Conservation (phyloP, 2,113 vertebrate species). For the Ondatra zibethicus region DNA sequence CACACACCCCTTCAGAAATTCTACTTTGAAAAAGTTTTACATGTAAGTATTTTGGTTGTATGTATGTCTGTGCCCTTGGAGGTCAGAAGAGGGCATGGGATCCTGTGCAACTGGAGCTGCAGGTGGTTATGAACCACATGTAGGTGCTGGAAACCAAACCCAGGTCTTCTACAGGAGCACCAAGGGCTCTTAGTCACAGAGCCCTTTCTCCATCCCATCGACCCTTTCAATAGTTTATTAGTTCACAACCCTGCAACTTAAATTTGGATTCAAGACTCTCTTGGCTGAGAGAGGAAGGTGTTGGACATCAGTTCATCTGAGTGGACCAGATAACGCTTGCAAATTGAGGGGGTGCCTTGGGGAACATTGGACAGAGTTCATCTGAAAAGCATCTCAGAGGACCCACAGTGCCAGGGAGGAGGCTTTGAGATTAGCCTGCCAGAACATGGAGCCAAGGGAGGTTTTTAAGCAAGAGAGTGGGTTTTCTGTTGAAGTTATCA, state of each 20-base stretch:
- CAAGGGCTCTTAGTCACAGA: background rate
- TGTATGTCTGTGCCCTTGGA: background rate
- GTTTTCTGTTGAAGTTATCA: background rate
- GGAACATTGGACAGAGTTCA: background rate
- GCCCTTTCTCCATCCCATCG: background rate
- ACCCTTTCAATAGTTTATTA: background rate
- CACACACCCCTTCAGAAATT: background rate
- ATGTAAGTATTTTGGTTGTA: background rate
- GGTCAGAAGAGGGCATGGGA: background rate
- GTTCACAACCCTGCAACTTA: background rate
- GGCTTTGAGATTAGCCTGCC: background rate
- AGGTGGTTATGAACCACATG: background rate
- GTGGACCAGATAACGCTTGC: background rate
- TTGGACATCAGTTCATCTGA: background rate
- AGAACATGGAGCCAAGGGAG: background rate
- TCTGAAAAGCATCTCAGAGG: background rate
- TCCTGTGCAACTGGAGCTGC: background rate
- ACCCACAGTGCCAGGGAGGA: background rate
- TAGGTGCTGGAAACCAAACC: background rate
- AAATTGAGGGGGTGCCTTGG: background rate
- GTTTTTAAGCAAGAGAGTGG: conserved; percentile 11
- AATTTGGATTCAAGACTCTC: background rate
- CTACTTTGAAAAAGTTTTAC: background rate
- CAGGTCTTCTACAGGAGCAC: background rate
- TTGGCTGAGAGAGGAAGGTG: background rate